A percentile compares a stretch with the other conserved stretches of the same genome.
Evolutionary conservation across 2,888 invertebrate species (phyloP).

Genomic region (Sminthurides aquaticus): DNA sequence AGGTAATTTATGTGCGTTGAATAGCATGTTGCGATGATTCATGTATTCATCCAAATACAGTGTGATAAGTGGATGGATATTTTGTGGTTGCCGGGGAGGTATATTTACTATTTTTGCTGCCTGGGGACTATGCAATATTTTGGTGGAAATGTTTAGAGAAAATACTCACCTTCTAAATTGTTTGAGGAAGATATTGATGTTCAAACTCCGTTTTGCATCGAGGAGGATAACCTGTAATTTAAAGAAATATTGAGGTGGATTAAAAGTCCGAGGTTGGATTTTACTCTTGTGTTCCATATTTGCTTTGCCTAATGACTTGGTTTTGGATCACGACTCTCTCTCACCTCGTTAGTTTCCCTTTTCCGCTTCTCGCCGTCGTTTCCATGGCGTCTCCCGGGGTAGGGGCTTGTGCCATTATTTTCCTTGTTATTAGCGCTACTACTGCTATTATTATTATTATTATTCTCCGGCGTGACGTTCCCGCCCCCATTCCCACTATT

Average conservation of each 20-base stretch:
- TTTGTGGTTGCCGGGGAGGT: no score
- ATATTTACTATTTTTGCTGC: no score
- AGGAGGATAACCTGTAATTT: conserved; percentile 66
- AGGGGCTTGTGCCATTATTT: neutral
- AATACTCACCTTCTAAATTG: conserved; percentile 79
- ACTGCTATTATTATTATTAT: conserved; percentile 1
- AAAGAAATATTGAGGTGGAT: no score
- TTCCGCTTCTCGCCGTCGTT: conserved; percentile 24
- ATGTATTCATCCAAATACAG: no score
- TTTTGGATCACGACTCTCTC: no score
- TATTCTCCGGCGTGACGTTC: neutral
- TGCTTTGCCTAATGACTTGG: no score
- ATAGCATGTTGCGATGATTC: no score
- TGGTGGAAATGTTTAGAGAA: no score
- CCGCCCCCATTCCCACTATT: neutral
- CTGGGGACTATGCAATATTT: no score
- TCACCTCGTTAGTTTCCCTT: conserved; percentile 38
- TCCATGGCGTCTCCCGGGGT: neutral
- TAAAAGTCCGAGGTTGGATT: neutral
- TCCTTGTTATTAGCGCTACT: neutral
- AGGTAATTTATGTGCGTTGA: no score
- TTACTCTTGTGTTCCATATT: neutral
- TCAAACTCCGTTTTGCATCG: conserved; percentile 88
- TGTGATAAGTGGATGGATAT: no score
- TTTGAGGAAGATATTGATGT: conserved; percentile 95